A percentile compares a stretch with the other conserved stretches of the same genome.
Conservation (phyloP, 2,888 invertebrate genomes). For the Scrobipalpa atriplicella region DNA sequence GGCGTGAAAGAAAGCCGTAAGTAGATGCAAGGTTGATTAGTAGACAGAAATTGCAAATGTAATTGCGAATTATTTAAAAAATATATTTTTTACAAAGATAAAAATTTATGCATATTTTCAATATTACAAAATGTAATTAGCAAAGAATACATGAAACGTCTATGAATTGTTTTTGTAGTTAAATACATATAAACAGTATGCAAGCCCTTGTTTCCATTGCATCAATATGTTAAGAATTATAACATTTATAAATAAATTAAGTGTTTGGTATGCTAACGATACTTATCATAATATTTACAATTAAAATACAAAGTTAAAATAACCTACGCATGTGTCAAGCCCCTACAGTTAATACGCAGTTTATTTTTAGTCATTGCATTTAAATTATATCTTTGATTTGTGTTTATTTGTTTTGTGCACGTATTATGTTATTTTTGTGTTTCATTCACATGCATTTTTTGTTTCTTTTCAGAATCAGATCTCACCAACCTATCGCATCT, state of each 20-base stretch:
- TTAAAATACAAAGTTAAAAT: neutral
- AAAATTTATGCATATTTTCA: too few relatives aligned
- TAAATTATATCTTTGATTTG: constrained; percentile 37
- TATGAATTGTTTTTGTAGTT: neutral
- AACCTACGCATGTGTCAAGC: neutral
- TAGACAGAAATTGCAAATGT: too few relatives aligned
- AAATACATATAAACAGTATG: neutral
- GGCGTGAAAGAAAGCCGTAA: too few relatives aligned
- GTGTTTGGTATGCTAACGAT: constrained; percentile 4
- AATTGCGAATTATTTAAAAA: too few relatives aligned
- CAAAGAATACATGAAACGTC: neutral
- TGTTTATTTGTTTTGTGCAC: constrained; percentile 50
- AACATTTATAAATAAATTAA: constrained; percentile 1
- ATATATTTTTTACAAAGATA: too few relatives aligned
- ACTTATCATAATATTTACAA: constrained; percentile 1
- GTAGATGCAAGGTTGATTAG: too few relatives aligned
- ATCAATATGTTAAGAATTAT: neutral
- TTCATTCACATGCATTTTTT: constrained; percentile 58
- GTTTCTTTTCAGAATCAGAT: constrained; percentile 84
- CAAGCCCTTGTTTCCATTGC: constrained; percentile 15
- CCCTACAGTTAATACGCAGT: neutral
- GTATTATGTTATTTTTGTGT: constrained; percentile 61
- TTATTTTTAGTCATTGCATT: constrained; percentile 12
- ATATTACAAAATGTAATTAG: too few relatives aligned
- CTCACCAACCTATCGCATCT: constrained; percentile 84